Base-by-base conservation (phyloP, 2,888 invertebrate genomes). In the Lydus trimaculatus region DNA sequence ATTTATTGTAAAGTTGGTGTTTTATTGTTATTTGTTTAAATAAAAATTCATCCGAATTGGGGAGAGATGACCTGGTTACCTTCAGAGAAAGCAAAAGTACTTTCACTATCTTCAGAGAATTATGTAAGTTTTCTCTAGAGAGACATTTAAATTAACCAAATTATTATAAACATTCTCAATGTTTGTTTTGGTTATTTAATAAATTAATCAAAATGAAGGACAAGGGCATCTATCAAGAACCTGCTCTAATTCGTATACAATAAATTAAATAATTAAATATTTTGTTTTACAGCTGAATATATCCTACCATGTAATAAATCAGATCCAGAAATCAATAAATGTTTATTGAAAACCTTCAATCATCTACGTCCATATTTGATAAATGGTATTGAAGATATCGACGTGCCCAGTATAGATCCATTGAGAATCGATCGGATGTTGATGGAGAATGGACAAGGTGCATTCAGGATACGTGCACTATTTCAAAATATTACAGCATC, bases 401-500 rank as follows among this genome's bases (percentile, higher is more conserved):
- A 90, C 17, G 89, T 94, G 3, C 93, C 93, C 0, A 89, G 92
- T 0, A 91, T 94, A 75, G 94, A 94, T 78, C 94, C 94, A 0
- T 84, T 94, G 74, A 84, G 86, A 67, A 91, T 94, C 66, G 91
- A 91, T 59, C 88, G 90, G 68, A 86, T 94, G 73, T 88, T 91
- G 59, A 94, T 94, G 90, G 92, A 93, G 82, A 94, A 94, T 81
- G 91, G 91, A 0, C 91, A 91, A 11, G 94, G 94, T 0, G 90
- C 93, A 0, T 92, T 94, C 17, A 87, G 92, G 69, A 90, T 94
- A 17, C 89, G 91, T 11, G 93, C 93, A 0, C 85, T 90, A 0
- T 94, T 94, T 84, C 89, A 87, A 66, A 93, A 94, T 79, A 92
- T 94, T 76, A 91, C 92, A 0, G 91, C 92, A 0, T 84, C 89